These are phyloP conservation scores for Hedychridium roseum DNA, from an alignment of 2,888 invertebrate species.

Conservation along the genomic window DNA sequence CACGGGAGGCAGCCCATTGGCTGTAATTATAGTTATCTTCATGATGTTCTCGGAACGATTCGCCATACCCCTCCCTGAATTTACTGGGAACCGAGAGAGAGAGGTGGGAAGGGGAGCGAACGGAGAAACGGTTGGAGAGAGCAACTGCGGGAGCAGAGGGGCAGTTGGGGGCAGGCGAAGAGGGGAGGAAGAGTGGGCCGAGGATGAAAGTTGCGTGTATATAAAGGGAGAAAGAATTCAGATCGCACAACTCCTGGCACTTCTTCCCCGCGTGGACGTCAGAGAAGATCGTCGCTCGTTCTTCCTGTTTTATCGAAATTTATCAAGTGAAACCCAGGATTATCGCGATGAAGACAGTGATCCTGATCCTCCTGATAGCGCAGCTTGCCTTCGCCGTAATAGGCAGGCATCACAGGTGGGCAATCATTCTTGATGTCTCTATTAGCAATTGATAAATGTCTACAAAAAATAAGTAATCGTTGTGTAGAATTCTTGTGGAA, in stretches of 20 bases:
- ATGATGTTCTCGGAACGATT: slow-evolving; percentile 51
- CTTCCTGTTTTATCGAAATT: neutral
- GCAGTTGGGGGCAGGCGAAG: slow-evolving; percentile 33
- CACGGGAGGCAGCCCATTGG: slow-evolving; percentile 37
- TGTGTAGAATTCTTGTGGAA: slow-evolving; percentile 1
- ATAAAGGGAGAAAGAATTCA: slow-evolving; percentile 36
- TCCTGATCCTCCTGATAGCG: slow-evolving; percentile 30
- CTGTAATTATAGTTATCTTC: slow-evolving; percentile 51
- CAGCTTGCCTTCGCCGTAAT: slow-evolving; percentile 22
- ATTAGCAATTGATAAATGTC: too few relatives aligned
- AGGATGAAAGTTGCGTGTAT: slow-evolving; percentile 48
- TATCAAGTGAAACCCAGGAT: neutral
- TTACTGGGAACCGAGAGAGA: slow-evolving; percentile 46
- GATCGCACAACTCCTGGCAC: slow-evolving; percentile 34
- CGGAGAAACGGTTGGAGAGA: slow-evolving; percentile 24
- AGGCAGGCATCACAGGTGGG: slow-evolving; percentile 49
- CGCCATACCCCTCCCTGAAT: slow-evolving; percentile 41
- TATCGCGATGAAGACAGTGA: slow-evolving; percentile 27
- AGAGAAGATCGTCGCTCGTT: slow-evolving; percentile 20
- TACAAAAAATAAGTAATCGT: neutral
- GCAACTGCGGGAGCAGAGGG: slow-evolving; percentile 28
- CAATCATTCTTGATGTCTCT: too few relatives aligned
- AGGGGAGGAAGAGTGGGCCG: slow-evolving; percentile 32
- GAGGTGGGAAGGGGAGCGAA: slow-evolving; percentile 22
- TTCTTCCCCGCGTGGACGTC: too few relatives aligned